Conservation (phyloP, 2,797 vertebrate genomes). For the Macropodus opercularis region DNA sequence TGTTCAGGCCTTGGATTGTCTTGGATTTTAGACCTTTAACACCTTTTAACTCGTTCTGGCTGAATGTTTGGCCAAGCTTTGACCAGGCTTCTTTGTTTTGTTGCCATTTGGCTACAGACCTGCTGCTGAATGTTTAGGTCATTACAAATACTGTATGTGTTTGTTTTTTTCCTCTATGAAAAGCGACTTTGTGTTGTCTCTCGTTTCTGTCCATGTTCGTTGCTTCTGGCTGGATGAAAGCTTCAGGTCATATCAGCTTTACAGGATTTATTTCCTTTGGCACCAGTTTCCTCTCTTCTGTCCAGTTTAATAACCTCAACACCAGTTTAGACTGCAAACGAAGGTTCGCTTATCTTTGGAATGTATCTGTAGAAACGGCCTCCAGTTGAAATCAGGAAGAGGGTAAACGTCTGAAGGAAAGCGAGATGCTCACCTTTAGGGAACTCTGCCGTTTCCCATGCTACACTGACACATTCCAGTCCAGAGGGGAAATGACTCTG, state of each 20-base stretch:
- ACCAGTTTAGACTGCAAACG: background rate
- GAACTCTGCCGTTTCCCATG: constrained; percentile 9
- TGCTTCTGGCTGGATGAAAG: background rate
- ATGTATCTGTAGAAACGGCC: background rate
- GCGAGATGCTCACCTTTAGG: background rate
- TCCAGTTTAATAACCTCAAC: background rate
- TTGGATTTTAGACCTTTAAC: too few species aligned
- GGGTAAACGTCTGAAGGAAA: background rate
- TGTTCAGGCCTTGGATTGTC: too few species aligned
- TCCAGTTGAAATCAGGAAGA: background rate
- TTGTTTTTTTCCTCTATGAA: background rate
- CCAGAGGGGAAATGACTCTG: constrained; percentile 39
- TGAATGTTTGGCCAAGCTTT: too few species aligned
- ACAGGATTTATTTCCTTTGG: background rate
- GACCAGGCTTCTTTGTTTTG: too few species aligned
- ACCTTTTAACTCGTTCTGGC: too few species aligned
- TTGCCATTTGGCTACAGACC: too few species aligned
- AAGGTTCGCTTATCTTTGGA: background rate
- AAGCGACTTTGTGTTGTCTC: background rate
- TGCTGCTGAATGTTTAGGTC: too few species aligned
- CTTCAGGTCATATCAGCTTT: background rate
- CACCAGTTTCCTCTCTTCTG: background rate
- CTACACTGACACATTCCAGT: background rate
- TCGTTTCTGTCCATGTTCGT: background rate
- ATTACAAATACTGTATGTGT: too few species aligned